Evolutionary conservation across 1,140 invertebrate species (phyloP).

Genomic region (Theocolax elegans): DNA sequence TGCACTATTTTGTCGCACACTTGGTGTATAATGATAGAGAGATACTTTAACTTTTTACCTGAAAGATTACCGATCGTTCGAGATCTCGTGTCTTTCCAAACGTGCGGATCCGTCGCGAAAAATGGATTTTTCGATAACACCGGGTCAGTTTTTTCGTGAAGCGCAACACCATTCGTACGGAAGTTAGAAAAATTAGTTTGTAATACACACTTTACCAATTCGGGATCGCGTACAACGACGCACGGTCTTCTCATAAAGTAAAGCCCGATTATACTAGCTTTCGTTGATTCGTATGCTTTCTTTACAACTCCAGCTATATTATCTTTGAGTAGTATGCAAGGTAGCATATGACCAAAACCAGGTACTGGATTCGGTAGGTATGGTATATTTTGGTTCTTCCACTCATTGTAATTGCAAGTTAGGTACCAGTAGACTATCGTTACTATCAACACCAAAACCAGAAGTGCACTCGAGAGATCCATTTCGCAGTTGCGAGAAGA

Average conservation of each 20-base stretch:
- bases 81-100: constrained; percentile 41
- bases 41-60: constrained; percentile 40
- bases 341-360: constrained; percentile 50
- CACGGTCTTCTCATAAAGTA: constrained; percentile 46
- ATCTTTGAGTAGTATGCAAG: constrained; percentile 24
- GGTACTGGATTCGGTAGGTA: constrained; percentile 48
- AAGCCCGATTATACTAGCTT: constrained; percentile 51
- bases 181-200: constrained; percentile 55
- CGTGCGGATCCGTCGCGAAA: constrained; percentile 45
- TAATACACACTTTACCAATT: constrained; percentile 52
- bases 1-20: constrained; percentile 40
- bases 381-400: constrained; percentile 62
- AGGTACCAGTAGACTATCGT: constrained; percentile 30
- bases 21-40: constrained; percentile 7
- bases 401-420: constrained; percentile 58
- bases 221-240: constrained; percentile 54
- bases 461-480: too few species aligned
- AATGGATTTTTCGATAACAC: constrained; percentile 53
- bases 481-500: constrained; percentile 28
- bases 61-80: constrained; percentile 43
- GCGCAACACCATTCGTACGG: constrained; percentile 33
- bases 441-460: too few species aligned
- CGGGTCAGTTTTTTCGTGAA: constrained; percentile 42
- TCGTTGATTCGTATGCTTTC: constrained; percentile 39
- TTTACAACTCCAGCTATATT: constrained; percentile 25